phyloP scores from a whole-genome alignment of 2,797 vertebrate species.

The Catharus ustulatus region DNA sequence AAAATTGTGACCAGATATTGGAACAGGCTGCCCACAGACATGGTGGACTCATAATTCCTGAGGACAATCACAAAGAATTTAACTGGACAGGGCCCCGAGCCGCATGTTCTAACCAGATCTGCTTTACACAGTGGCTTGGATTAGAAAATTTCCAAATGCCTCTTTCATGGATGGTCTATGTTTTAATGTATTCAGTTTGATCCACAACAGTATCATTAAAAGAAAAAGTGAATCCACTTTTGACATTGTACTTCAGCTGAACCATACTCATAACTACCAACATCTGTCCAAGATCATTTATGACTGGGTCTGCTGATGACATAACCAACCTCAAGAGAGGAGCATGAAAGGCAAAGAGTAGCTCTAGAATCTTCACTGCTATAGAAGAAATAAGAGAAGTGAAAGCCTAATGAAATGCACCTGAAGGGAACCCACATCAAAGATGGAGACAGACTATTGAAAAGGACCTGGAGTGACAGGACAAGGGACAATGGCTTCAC shows the following conservation, averaged over 20 bases:
- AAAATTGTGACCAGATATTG: background rate
- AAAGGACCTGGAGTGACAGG: background rate
- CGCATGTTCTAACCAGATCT: background rate
- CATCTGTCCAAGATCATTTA: background rate
- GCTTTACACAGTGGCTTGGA: background rate
- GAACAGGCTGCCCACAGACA: background rate
- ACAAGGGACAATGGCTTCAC: background rate
- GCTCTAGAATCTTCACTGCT: background rate
- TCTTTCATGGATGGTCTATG: background rate
- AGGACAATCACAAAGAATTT: background rate
- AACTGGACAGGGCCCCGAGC: no score
- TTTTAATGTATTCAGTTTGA: background rate
- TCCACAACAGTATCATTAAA: background rate
- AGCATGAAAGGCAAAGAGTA: background rate
- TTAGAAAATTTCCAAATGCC: background rate
- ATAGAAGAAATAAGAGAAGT: background rate
- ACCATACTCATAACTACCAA: background rate
- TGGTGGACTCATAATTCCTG: background rate
- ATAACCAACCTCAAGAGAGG: background rate
- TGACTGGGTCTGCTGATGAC: background rate
- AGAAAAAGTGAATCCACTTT: background rate
- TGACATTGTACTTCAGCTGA: background rate
- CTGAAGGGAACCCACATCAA: background rate
- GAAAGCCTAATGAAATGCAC: background rate
- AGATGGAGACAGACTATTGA: rapidly evolving